Evolutionary conservation across 2,888 invertebrate genomes (phyloP).

Genomic region (Beris chalybata): DNA sequence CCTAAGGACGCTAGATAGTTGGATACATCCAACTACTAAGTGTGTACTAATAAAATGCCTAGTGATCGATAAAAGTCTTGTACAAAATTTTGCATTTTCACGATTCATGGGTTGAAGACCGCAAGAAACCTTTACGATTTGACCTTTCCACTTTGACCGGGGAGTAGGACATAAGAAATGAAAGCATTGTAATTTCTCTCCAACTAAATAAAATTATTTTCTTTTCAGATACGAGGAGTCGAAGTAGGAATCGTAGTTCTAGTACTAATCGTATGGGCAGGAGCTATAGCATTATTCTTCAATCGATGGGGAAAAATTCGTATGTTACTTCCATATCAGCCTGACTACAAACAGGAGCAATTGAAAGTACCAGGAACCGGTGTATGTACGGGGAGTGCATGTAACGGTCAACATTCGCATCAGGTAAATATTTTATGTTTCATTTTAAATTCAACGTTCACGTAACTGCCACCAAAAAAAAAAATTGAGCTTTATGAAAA

Average conservation of each 20-base stretch:
- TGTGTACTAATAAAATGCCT: too few species aligned
- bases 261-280: constrained; percentile 81
- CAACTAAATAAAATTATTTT: not conserved
- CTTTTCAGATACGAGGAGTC: constrained; percentile 77
- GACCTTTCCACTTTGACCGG: too few species aligned
- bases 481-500: constrained; percentile 5
- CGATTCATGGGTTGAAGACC: too few species aligned
- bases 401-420: constrained; percentile 62
- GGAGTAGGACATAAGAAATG: too few species aligned
- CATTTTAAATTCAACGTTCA: not conserved
- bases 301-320: constrained; percentile 89
- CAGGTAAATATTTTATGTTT: constrained; percentile 49
- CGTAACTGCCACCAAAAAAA: not conserved
- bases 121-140: too few species aligned
- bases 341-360: constrained; percentile 87
- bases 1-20: too few species aligned
- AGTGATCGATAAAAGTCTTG: too few species aligned
- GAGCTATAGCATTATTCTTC: constrained; percentile 84
- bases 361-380: constrained; percentile 77
- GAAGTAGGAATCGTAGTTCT: constrained; percentile 87
- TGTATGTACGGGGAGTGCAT: constrained; percentile 66
- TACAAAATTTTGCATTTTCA: too few species aligned
- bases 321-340: constrained; percentile 88
- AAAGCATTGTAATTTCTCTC: not conserved
- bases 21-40: too few species aligned